These are phyloP conservation scores for Drosophila rubida DNA, from an alignment of 2,888 invertebrate species.

Conservation along the genomic window DNA sequence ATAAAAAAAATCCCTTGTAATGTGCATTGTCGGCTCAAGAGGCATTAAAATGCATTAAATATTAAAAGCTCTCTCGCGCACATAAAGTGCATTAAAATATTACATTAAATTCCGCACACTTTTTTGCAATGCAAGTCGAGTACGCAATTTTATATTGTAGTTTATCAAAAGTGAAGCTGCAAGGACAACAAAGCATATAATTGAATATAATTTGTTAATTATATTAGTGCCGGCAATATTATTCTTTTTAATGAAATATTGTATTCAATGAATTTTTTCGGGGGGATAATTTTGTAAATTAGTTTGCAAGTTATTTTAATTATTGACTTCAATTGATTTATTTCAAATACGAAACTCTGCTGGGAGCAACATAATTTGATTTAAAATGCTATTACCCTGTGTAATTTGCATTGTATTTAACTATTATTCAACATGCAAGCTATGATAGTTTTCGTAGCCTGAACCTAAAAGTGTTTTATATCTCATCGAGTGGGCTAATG, in stretches of 20 bases:
- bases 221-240: background rate
- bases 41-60: constrained; percentile 71
- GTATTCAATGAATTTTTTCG: too few species aligned
- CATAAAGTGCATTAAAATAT: constrained; percentile 68
- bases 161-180: background rate
- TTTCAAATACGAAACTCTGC: too few species aligned
- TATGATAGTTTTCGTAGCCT: background rate
- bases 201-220: background rate
- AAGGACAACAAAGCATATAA: background rate
- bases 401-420: background rate
- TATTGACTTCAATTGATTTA: too few species aligned
- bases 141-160: constrained; percentile 14
- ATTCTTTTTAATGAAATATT: background rate
- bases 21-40: constrained; percentile 59
- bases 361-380: too few species aligned
- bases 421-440: background rate
- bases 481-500: background rate
- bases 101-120: constrained; percentile 29
- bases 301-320: too few species aligned
- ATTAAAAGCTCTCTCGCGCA: constrained; percentile 33
- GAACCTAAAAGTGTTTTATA: background rate
- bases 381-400: too few species aligned
- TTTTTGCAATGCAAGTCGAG: constrained; percentile 6
- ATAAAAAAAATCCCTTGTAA: constrained; percentile 58
- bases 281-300: too few species aligned